Base-by-base conservation (phyloP, 2,797 vertebrate genomes). In the Crotalus adamanteus region DNA sequence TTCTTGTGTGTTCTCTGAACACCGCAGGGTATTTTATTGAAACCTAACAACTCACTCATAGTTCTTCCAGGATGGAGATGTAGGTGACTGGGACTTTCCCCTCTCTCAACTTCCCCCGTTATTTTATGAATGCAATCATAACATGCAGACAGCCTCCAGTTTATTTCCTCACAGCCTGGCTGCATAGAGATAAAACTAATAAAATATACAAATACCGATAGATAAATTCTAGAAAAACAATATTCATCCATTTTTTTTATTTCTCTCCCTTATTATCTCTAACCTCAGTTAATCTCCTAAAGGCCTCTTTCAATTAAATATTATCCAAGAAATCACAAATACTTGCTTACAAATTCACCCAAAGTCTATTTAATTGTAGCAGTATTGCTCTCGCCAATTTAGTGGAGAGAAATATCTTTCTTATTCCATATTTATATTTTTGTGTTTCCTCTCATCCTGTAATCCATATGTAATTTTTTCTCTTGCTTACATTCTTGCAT, bases 341-440 rank as follows among this genome's bases (percentile, higher is more conserved):
- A 93, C 93, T 95, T 95, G 65, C 78, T 93, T 86, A 97, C 56
- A 83, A 95, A 91, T 94, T 97, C 47, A 91, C 20, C 22, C 61
- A 90, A 96, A 93, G 47, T 94, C 78, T 94, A 0, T 88, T 90
- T 94, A 88, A 93, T 87, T 69, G 61, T 93, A 26, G 16, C 89
- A 93, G 1, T 47, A 20, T 59, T 59, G 57, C 4, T 60, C 22
- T 63, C 11, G 0, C 26, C 61, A 63, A 12, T 26, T 3, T 63
- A 63, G 13, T 26, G 25, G 3, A 3, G 63, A 93, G 85, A 95
- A 94, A 95, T 73, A 94, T 92, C 5, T 4, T 93, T 57, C 93
- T 69, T 2, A 61, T 93, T 63, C 83, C 91, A 18, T 85, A 95
- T 85, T 57, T 42, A 83, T 83, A 53, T 25, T 42, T 65, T 57